A percentile compares a stretch with the other conserved stretches of the same genome.
phyloP scores from a whole-genome alignment of 1,140 invertebrate genomes.

The Trachymyrmex septentrionalis region DNA sequence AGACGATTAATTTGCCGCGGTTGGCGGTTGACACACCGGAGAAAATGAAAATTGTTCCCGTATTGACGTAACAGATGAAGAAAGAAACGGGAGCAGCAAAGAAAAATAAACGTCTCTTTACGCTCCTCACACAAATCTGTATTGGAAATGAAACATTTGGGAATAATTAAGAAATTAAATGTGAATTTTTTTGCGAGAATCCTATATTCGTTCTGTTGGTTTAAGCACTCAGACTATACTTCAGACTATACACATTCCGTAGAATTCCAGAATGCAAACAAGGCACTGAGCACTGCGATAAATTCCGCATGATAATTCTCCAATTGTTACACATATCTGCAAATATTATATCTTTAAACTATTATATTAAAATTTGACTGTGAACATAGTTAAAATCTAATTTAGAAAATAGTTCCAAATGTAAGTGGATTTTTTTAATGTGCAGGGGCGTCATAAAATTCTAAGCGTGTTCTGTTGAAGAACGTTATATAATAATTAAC shows the following conservation, averaged over 20 bases:
- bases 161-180: background rate
- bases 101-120: background rate
- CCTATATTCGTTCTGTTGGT: background rate
- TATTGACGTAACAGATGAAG: background rate
- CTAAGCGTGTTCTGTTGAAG: background rate
- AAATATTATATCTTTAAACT: background rate
- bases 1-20: conserved; percentile 36
- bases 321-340: too few species aligned
- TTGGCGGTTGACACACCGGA: background rate
- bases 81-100: background rate
- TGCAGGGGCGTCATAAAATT: background rate
- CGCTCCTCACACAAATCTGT: background rate
- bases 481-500: conserved; percentile 24
- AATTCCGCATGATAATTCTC: conserved; percentile 34
- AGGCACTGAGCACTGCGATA: conserved; percentile 29
- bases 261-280: conserved; percentile 74
- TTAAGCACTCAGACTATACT: conserved; percentile 46
- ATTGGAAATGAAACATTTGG: background rate
- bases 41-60: conserved; percentile 23
- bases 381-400: background rate
- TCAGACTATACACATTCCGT: conserved; percentile 35
- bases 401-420: background rate
- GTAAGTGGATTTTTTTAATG: background rate
- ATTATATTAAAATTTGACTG: background rate
- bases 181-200: background rate